Percentiles rank a stretch among this genome's conserved stretches.
These are phyloP conservation scores for Xiphophorus couchianus DNA, from an alignment of 2,113 vertebrate species.

Conservation along the genomic window DNA sequence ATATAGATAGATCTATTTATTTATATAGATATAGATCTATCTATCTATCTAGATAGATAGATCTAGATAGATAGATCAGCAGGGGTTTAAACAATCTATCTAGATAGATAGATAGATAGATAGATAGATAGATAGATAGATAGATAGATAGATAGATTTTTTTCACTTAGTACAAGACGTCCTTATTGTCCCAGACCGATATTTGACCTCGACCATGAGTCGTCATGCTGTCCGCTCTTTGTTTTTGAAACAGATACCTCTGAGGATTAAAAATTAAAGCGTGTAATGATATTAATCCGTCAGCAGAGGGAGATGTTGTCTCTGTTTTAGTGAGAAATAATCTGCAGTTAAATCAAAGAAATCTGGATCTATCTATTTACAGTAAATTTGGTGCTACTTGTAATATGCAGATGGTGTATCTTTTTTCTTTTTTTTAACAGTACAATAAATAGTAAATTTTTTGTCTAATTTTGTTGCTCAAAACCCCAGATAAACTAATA, in stretches of 20 bases:
- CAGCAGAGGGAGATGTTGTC: slow-evolving; percentile 50
- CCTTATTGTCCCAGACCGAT: background rate
- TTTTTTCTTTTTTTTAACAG: background rate
- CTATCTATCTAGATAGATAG: too few species aligned
- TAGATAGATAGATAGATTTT: too few species aligned
- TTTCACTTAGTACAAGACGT: too few species aligned
- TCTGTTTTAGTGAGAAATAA: slow-evolving; percentile 24
- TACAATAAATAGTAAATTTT: background rate
- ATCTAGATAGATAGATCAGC: too few species aligned
- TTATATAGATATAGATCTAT: too few species aligned
- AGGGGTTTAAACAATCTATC: too few species aligned
- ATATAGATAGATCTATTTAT: too few species aligned
- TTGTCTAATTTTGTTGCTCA: background rate
- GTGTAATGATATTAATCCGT: slow-evolving; percentile 18
- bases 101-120: too few species aligned
- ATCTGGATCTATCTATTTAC: background rate
- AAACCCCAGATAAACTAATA: background rate
- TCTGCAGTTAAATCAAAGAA: background rate
- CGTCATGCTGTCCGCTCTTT: background rate
- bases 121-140: too few species aligned
- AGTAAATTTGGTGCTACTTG: background rate
- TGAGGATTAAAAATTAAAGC: background rate
- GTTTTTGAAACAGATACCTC: slow-evolving; percentile 24
- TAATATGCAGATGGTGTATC: background rate
- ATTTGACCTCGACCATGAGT: background rate